A percentile compares a stretch with the other conserved stretches of the same genome.
Evolutionary conservation across 1,140 invertebrate genomes (phyloP).

Genomic region (Mizuhopecten yessoensis): DNA sequence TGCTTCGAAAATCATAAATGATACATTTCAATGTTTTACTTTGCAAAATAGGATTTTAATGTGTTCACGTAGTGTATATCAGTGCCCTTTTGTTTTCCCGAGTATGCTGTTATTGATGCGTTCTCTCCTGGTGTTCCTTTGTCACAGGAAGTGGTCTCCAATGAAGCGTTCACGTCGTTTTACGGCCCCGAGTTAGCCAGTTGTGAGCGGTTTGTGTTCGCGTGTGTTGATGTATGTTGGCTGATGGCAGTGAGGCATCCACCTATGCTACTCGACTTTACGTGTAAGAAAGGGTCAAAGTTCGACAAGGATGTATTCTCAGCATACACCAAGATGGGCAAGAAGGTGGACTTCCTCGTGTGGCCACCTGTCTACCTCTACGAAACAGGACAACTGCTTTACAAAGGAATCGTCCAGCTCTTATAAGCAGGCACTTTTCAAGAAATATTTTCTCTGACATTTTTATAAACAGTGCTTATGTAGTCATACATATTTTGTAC

Average conservation of each 20-base stretch:
- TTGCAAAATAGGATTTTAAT: no score
- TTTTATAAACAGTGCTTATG: no score
- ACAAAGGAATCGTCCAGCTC: slow-evolving; percentile 63
- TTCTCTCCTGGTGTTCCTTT: neutral
- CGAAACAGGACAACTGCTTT: slow-evolving; percentile 55
- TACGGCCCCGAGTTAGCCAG: slow-evolving; percentile 9
- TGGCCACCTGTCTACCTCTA: slow-evolving; percentile 64
- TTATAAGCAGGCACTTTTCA: no score
- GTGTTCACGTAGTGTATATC: no score
- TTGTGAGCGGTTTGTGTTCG: neutral
- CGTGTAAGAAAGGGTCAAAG: neutral
- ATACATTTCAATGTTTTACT: no score
- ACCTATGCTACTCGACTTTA: slow-evolving; percentile 42
- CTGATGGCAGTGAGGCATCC: slow-evolving; percentile 50
- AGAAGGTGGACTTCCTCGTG: slow-evolving; percentile 58
- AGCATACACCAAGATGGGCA: slow-evolving; percentile 59
- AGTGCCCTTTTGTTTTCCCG: no score
- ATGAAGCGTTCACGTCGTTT: neutral
- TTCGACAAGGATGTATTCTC: slow-evolving; percentile 56
- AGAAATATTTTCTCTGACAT: no score
- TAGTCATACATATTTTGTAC: no score
- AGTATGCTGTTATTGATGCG: no score
- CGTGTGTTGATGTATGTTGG: slow-evolving; percentile 57
- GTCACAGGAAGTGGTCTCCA: neutral
- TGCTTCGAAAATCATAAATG: no score